These are phyloP conservation scores for Cebidichthys violaceus DNA, from an alignment of 2,113 vertebrate species.

Conservation along the genomic window DNA sequence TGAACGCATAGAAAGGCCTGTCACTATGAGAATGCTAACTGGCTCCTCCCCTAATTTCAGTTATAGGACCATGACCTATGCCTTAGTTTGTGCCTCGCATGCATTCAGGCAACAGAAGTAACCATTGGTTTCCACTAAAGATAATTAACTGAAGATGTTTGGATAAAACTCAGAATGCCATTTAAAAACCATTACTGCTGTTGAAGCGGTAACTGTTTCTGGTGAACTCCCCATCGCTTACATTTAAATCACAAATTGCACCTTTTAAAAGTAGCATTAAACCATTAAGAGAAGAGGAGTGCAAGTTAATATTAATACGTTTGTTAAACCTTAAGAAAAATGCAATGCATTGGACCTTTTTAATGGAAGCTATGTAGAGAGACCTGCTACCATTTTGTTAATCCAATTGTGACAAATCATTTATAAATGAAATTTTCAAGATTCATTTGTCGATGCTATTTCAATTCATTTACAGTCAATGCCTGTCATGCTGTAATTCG, in stretches of 20 bases:
- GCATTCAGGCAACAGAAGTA: too few relatives aligned
- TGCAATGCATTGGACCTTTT: background rate
- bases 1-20: too few relatives aligned
- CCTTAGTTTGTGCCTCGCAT: background rate
- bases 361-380: background rate
- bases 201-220: background rate
- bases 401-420: background rate
- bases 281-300: background rate
- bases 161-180: background rate
- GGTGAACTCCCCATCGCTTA: background rate
- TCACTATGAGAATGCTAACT: background rate
- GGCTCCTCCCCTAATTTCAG: background rate
- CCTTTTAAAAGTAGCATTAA: background rate
- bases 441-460: background rate
- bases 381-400: background rate
- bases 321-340: background rate
- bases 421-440: background rate
- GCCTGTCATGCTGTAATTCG: constrained; percentile 1
- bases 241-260: background rate
- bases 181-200: background rate
- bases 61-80: background rate
- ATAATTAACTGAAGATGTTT: background rate
- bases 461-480: background rate
- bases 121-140: background rate
- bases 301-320: background rate